Conservation (phyloP, 1,140 invertebrate species). For the Aphaenogaster floridana region DNA sequence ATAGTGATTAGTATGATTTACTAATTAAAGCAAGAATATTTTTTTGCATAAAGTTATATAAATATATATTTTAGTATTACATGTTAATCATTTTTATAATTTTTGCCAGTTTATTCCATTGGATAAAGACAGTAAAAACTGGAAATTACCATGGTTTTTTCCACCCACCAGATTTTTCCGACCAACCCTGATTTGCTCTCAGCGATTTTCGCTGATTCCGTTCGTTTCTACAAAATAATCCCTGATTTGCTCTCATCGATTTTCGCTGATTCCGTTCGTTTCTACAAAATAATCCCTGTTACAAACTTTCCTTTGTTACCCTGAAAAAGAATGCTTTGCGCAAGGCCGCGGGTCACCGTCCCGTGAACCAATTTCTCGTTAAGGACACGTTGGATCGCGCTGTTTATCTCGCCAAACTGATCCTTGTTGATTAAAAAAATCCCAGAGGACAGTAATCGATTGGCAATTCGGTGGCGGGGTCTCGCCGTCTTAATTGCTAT, state of each 20-base stretch:
- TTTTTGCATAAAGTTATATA: too few relatives aligned
- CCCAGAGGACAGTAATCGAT: background rate
- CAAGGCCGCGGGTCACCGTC: slow-evolving; percentile 2
- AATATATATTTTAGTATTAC: too few relatives aligned
- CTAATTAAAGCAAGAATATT: too few relatives aligned
- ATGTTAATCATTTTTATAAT: too few relatives aligned
- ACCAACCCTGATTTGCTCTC: too few relatives aligned
- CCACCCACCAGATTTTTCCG: too few relatives aligned
- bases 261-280: background rate
- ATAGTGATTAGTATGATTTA: too few relatives aligned
- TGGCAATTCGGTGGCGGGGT: slow-evolving; percentile 16
- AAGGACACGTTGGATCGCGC: background rate
- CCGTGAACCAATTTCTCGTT: slow-evolving; percentile 24
- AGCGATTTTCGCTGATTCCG: too few relatives aligned
- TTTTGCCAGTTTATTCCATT: too few relatives aligned
- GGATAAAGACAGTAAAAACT: too few relatives aligned
- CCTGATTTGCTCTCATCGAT: background rate
- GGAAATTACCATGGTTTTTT: too few relatives aligned
- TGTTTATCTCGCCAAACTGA: slow-evolving; percentile 17
- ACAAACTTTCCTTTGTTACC: background rate
- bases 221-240: too few relatives aligned
- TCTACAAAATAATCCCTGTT: background rate
- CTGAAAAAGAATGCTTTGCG: background rate
- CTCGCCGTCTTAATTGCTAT: slow-evolving; percentile 44
- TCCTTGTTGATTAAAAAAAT: background rate